Conservation (phyloP, 2,113 vertebrate genomes). For the Ciconia stormi region DNA sequence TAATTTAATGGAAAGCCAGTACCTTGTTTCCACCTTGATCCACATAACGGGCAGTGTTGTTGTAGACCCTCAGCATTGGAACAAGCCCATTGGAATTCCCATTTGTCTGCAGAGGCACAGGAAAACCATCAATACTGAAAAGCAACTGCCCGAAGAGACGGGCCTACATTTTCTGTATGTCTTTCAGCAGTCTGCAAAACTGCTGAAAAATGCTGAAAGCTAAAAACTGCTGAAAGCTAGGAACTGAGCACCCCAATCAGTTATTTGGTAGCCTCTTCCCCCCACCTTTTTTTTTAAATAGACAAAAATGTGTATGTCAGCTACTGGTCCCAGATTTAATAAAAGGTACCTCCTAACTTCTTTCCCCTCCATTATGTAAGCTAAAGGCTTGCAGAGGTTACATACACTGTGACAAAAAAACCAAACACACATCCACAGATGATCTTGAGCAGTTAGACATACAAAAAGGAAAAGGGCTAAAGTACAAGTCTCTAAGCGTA, state of each 20-base stretch:
- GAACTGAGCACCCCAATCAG: neutral
- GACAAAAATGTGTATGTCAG: fast-evolving
- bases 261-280: neutral
- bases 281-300: fast-evolving
- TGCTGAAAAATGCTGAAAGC: neutral
- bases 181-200: neutral
- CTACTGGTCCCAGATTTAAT: neutral
- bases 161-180: fast-evolving
- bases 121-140: neutral
- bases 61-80: conserved; percentile 96
- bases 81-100: conserved; percentile 94
- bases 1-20: fast-evolving
- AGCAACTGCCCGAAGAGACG: neutral
- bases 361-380: neutral
- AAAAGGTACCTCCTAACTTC: neutral
- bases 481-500: fast-evolving
- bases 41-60: conserved; percentile 96
- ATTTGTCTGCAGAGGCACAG: conserved; percentile 82
- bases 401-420: neutral
- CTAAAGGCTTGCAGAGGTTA: neutral
- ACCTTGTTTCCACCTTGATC: conserved; percentile 99
- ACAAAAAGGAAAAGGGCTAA: neutral
- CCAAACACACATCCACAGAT: neutral
- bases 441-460: neutral
- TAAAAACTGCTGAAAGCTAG: neutral